Evolutionary conservation across 2,797 vertebrate genomes (phyloP).

Genomic region (Enteromius radiatus): DNA sequence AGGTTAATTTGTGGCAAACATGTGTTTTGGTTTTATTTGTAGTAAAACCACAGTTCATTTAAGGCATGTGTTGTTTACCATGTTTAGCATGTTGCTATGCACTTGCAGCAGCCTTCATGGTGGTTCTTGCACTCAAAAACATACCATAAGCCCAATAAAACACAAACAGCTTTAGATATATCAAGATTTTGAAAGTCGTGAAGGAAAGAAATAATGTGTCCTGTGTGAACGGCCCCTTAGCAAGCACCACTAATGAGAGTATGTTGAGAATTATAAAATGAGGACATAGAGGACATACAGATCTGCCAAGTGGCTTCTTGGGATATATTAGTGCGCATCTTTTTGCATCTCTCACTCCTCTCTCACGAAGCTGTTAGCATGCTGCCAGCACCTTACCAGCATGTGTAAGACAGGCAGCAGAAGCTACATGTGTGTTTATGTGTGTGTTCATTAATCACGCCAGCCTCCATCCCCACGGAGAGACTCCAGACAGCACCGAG

Average conservation of each 20-base stretch:
- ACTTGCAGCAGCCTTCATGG: background rate
- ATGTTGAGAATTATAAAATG: background rate
- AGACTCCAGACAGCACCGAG: constrained; percentile 2
- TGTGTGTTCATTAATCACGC: constrained; percentile 30
- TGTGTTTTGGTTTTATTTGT: background rate
- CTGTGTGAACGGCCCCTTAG: background rate
- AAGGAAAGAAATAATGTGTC: too few species aligned
- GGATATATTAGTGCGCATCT: background rate
- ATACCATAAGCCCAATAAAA: background rate
- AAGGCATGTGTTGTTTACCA: background rate
- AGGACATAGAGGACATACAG: background rate
- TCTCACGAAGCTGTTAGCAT: background rate
- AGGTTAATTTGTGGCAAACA: background rate
- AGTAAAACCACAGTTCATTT: background rate
- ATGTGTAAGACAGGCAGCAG: background rate
- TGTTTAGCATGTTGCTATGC: background rate
- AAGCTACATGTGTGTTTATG: constrained; percentile 9
- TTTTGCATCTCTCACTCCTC: background rate
- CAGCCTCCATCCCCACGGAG: constrained; percentile 15
- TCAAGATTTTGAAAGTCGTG: background rate
- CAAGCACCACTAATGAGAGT: background rate
- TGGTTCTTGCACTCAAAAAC: background rate
- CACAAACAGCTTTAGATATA: background rate
- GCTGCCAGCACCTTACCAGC: background rate
- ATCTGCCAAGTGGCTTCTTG: background rate